A percentile compares a stretch with the other conserved stretches of the same genome.
Evolutionary conservation across 1,140 invertebrate genomes (phyloP).

Genomic region (Lanistes nyassanus): DNA sequence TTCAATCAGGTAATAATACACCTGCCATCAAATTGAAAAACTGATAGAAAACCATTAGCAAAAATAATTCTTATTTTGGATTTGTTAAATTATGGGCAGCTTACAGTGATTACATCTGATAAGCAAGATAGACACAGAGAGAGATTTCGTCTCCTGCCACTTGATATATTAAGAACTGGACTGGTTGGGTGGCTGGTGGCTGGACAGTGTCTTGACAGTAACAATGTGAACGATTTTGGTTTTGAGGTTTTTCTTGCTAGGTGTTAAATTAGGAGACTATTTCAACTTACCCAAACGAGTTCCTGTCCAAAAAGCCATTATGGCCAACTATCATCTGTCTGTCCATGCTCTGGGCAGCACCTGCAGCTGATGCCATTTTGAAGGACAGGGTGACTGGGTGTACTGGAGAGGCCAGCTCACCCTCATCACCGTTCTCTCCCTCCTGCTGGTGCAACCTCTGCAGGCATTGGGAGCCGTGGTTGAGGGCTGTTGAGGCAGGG

Average conservation of each 20-base stretch:
- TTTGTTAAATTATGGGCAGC: no score
- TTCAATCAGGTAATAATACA: no score
- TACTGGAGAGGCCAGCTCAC: background rate
- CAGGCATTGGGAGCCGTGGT: background rate
- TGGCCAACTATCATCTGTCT: constrained; percentile 1
- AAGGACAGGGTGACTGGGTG: background rate
- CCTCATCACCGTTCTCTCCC: background rate
- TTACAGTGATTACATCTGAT: no score
- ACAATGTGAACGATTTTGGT: background rate
- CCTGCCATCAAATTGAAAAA: no score
- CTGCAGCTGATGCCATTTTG: background rate
- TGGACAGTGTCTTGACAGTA: background rate
- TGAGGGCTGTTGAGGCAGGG: constrained; percentile 1
- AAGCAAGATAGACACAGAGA: no score
- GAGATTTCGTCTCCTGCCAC: no score
- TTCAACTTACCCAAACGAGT: constrained; percentile 8
- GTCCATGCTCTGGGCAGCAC: background rate
- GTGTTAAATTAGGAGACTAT: background rate
- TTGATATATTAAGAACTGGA: background rate
- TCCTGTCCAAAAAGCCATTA: background rate
- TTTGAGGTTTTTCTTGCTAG: background rate
- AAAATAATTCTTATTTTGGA: no score
- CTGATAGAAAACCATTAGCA: no score
- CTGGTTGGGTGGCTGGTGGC: background rate
- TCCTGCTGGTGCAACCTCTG: constrained; percentile 5